Evolutionary conservation across 1,140 invertebrate species (phyloP), one percentile per base, ranked within the genome.

Genomic region (Heliconius eleuchia): DNA sequence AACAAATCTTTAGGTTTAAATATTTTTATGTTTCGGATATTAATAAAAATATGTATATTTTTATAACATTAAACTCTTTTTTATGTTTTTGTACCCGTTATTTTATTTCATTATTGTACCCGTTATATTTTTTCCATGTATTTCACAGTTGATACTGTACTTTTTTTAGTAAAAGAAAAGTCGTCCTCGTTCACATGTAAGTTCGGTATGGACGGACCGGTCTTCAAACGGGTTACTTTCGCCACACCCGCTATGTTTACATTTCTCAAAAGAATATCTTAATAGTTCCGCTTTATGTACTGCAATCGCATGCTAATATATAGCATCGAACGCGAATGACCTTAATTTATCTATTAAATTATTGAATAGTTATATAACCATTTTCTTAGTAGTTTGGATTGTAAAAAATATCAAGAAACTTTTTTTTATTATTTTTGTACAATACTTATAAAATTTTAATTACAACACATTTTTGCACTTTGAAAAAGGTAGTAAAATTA

Each of bases 171-270:
- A 74, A 74, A 55, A 55, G 46, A 27, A 73, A 73, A 73, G 50
- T 74, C 73, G 73, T 55, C 73, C 73, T 55, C 50, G 39, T 74
- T 74, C 42, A 55, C 73, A 74, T 52, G 30, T 74, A 74, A 74
- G 46, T 74, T 52, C 50, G 73, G 73, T 74, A 55, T n/a, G 73
- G 50, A 19, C 73, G 13, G 73, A 74, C 73, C 73, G 73, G 73
- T 74, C 46, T 37, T 30, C 23, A 52, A 74, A 74, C 46, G 39
- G 46, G 42, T 74, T 74, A 74, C 73, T 74, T 74, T 74, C 73
- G 73, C 73, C 16, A 50, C 42, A 23, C 73, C 50, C 27, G 30
- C 27, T 74, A 52, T 50, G 50, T 52, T 74, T 74, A 50, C 27
- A 46, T 55, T 74, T 30, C 27, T 50, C 50, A 52, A 74, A 74